These are phyloP conservation scores for Phoxinus phoxinus DNA, from an alignment of 2,113 vertebrate genomes.

Conservation along the genomic window DNA sequence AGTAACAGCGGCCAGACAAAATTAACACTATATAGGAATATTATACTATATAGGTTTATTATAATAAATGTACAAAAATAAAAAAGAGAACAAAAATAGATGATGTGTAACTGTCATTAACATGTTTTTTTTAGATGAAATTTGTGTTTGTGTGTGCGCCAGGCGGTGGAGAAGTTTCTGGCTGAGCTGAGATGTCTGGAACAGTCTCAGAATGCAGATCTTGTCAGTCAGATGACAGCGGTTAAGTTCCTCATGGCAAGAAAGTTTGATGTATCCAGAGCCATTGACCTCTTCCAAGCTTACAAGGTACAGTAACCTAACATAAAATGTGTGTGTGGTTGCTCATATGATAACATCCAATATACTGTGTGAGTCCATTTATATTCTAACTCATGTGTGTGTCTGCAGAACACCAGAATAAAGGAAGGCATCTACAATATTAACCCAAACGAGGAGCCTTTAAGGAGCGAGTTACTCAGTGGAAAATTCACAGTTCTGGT, in stretches of 20 bases:
- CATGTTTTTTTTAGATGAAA: background rate
- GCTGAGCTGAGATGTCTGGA: slow-evolving; percentile 75
- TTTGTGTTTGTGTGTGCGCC: slow-evolving; percentile 36
- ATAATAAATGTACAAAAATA: background rate
- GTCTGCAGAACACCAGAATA: slow-evolving; percentile 79
- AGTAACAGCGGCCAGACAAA: background rate
- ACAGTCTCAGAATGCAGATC: slow-evolving; percentile 76
- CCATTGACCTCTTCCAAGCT: slow-evolving; percentile 82
- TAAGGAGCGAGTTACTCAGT: slow-evolving; percentile 77
- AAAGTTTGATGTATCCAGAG: slow-evolving; percentile 83
- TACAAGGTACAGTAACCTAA: slow-evolving; percentile 74
- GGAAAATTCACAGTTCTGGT: slow-evolving; percentile 84
- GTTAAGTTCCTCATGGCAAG: slow-evolving; percentile 85
- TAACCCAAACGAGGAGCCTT: slow-evolving; percentile 80
- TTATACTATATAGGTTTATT: too few relatives aligned
- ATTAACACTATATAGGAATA: background rate
- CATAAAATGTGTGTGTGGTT: background rate
- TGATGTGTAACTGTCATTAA: background rate
- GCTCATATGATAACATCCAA: background rate
- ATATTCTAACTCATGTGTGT: background rate
- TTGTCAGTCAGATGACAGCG: slow-evolving; percentile 80
- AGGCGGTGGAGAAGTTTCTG: slow-evolving; percentile 84
- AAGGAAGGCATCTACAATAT: slow-evolving; percentile 83
- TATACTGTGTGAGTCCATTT: background rate
- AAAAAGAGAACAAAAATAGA: background rate